phyloP scores from a whole-genome alignment of 2,797 vertebrate species.

The Oryzias sinensis region DNA sequence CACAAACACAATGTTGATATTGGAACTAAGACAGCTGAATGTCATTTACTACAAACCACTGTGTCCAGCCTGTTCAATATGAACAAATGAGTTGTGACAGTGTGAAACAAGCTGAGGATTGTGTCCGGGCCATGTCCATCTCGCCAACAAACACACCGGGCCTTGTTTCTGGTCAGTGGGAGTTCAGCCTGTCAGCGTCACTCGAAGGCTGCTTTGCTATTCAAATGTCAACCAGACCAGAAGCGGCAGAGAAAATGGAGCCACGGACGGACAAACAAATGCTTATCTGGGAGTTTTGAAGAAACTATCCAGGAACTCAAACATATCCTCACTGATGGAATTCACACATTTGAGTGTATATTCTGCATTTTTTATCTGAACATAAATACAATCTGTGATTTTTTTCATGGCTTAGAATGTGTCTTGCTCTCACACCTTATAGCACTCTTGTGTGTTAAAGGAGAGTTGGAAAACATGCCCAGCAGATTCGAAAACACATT shows the following conservation, averaged over 20 bases:
- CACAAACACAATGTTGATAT: no score
- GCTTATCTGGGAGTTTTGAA: not conserved
- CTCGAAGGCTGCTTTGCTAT: conserved; percentile 74
- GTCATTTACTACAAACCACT: conserved; percentile 23
- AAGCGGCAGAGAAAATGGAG: conserved; percentile 25
- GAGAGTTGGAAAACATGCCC: not conserved
- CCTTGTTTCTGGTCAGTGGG: conserved; percentile 65
- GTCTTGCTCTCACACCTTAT: not conserved
- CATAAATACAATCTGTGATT: no score
- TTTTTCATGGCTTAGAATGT: no score
- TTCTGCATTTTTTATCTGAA: no score
- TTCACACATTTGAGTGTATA: no score
- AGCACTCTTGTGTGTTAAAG: not conserved
- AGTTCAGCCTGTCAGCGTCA: conserved; percentile 58
- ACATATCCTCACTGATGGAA: no score
- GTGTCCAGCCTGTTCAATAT: conserved; percentile 18
- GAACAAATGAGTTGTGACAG: conserved; percentile 55
- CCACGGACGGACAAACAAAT: conserved; percentile 1
- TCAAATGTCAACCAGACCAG: conserved; percentile 69
- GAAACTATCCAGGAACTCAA: not conserved
- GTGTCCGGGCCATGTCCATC: conserved; percentile 35
- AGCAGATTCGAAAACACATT: conserved; percentile 32
- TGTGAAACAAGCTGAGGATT: conserved; percentile 47
- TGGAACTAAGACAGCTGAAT: conserved; percentile 35
- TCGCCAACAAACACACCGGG: conserved; percentile 49